phyloP scores from a whole-genome alignment of 2,888 invertebrate species.

The Ceraclea dissimilis region DNA sequence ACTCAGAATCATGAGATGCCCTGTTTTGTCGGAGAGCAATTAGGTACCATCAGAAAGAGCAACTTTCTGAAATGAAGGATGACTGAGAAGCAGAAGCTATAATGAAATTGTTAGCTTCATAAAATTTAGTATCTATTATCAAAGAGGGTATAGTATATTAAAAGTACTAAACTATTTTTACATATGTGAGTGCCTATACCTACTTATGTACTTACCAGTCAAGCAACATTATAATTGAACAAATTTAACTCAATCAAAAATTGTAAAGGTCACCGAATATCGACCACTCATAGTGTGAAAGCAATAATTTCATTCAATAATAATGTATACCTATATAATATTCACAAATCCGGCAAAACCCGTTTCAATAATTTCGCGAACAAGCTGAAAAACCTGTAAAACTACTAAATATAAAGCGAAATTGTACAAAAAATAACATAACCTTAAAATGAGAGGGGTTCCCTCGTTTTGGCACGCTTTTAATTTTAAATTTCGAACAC shows the following conservation, averaged over 20 bases:
- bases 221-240: conserved; percentile 21
- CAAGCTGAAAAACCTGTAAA: conserved; percentile 19
- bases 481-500: conserved; percentile 20
- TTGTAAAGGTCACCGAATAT: conserved; percentile 20
- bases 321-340: too few species aligned
- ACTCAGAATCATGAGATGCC: too few species aligned
- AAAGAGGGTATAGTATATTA: too few species aligned
- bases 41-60: too few species aligned
- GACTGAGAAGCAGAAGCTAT: too few species aligned
- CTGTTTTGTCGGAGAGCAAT: too few species aligned
- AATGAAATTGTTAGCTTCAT: too few species aligned
- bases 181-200: too few species aligned
- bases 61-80: too few species aligned
- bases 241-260: conserved; percentile 25
- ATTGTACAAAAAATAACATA: conserved; percentile 11
- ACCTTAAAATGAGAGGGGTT: conserved; percentile 4
- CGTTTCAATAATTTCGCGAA: conserved; percentile 14
- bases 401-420: conserved; percentile 9
- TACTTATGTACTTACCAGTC: neutral
- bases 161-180: too few species aligned
- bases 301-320: conserved; percentile 22
- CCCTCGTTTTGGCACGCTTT: conserved; percentile 9
- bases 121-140: too few species aligned
- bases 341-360: conserved; percentile 15
- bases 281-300: conserved; percentile 21